Base-by-base conservation (phyloP, 2,888 invertebrate species). In the Noctua janthina region DNA sequence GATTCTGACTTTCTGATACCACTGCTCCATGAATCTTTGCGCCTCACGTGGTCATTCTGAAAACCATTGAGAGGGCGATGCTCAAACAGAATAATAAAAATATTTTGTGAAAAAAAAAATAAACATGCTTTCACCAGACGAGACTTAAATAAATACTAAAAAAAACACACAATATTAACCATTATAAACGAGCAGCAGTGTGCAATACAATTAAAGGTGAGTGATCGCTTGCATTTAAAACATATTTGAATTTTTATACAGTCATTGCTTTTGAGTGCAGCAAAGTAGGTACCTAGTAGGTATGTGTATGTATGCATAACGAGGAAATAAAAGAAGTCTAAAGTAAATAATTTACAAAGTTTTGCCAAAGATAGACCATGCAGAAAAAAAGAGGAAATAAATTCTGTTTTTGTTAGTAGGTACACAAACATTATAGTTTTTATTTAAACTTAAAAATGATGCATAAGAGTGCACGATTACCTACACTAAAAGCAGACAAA, bases 1-100 rank as follows among this genome's bases (percentile, higher is more conserved):
- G 93, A 92, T 66, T 95, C 96, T 87, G 91, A 92, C 88, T 95
- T 96, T 94, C 94, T 95, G 74, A 92, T 87, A 72, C 93, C 94
- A 81, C 94, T 94, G 91, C 95, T 95, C 97, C 97, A 97, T 43
- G 96, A 96, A 82, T 96, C 96, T 93, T 95, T 97, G 86, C 96
- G 94, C 91, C 94, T 96, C 90, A 95, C 91, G 79, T 94, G 91
- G 82, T 97, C 97, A 81, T 93, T 96, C 97, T 97, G 97, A 91
- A 96, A 97, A 92, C 81, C 87, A 79, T 90, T 89, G 90, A 91
- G 87, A 88, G 68, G 67, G 51, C 84, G 75, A 78, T 74, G 77
- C 89, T 79, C 54, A 86, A 76, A 54, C 4, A 82, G 1, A 67
- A 69, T 46, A n/a, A 29, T 43, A 10, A 35, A 59, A 39, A 66